These are phyloP conservation scores for Procavia capensis DNA, from an alignment of 2,113 vertebrate genomes.

Conservation along the genomic window DNA sequence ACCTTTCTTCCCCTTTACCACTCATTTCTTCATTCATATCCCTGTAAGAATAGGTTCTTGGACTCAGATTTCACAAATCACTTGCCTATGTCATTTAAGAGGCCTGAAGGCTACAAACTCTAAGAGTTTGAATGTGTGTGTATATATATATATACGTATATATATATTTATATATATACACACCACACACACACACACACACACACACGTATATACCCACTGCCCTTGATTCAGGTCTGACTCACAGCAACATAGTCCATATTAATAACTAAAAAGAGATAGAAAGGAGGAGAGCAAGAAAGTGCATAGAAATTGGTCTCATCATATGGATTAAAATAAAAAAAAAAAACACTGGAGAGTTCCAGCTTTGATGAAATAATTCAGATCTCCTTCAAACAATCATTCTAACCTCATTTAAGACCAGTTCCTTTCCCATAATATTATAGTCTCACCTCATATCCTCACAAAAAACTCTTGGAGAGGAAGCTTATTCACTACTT, in stretches of 20 bases:
- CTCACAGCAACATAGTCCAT: not conserved
- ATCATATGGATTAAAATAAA: constrained; percentile 20
- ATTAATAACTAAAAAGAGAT: not conserved
- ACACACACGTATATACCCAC: no score
- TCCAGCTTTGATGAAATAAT: not conserved
- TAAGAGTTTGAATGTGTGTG: not conserved
- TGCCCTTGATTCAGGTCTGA: no score
- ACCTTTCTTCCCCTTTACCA: not conserved
- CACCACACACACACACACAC: no score
- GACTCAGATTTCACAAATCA: not conserved
- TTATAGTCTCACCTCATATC: not conserved
- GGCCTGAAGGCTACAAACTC: not conserved
- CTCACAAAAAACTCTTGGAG: not conserved
- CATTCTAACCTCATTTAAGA: no score
- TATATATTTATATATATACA: no score
- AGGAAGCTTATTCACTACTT: not conserved
- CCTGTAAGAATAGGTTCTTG: not conserved
- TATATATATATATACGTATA: no score
- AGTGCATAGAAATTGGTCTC: not conserved
- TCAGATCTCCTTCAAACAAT: not conserved
- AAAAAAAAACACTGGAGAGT: not conserved
- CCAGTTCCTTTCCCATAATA: no score
- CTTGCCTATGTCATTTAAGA: not conserved
- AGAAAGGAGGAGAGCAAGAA: not conserved
- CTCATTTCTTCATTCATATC: not conserved